Conservation (phyloP, 2,888 invertebrate genomes). For the Cataglyphis cursor region DNA sequence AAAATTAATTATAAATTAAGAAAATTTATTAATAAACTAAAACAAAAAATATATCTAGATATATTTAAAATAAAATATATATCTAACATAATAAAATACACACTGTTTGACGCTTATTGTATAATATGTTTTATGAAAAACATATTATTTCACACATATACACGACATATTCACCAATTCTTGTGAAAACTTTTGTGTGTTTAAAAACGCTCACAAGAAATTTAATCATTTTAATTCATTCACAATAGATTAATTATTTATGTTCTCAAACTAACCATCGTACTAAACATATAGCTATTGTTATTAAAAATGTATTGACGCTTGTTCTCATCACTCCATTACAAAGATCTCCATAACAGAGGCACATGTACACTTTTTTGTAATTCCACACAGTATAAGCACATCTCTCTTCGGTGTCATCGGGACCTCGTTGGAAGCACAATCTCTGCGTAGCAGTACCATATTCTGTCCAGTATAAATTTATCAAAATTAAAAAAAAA, state of each 20-base stretch:
- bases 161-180: neutral
- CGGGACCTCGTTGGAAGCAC: slow-evolving; percentile 95
- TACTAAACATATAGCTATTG: slow-evolving; percentile 60
- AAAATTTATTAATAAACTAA: slow-evolving; percentile 23
- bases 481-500: neutral
- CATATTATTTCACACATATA: slow-evolving; percentile 32
- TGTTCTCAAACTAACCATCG: slow-evolving; percentile 72
- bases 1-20: neutral
- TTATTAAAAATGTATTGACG: slow-evolving; percentile 58
- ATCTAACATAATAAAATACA: neutral
- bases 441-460: slow-evolving; percentile 95
- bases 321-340: slow-evolving; percentile 87
- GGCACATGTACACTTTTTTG: slow-evolving; percentile 95
- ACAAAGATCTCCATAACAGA: slow-evolving; percentile 96
- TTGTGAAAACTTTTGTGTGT: neutral
- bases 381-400: slow-evolving; percentile 94
- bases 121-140: slow-evolving; percentile 25
- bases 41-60: neutral
- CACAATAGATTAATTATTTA: neutral
- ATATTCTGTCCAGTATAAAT: slow-evolving; percentile 89
- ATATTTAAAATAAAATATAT: neutral
- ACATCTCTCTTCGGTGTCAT: slow-evolving; percentile 96
- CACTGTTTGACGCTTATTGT: slow-evolving; percentile 8
- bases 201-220: neutral
- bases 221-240: slow-evolving; percentile 20